These are phyloP conservation scores for Nasua narica DNA, from an alignment of 2,797 vertebrate genomes.

Conservation along the genomic window DNA sequence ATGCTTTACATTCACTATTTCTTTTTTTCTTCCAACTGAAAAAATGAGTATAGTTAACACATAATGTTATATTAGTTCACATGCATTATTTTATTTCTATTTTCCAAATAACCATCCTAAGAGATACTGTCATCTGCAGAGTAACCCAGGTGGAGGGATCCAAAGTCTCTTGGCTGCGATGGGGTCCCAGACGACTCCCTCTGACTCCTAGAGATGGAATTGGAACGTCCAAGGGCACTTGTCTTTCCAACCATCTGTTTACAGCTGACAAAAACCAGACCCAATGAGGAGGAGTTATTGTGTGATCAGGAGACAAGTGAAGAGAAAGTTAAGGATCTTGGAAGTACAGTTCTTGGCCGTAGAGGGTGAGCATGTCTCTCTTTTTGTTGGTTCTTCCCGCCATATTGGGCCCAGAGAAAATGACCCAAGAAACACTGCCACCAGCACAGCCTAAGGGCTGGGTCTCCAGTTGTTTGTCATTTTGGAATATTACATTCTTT, in stretches of 20 bases:
- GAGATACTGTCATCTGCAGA: not conserved
- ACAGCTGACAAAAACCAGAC: not conserved
- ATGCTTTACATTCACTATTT: not conserved
- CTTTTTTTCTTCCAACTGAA: not conserved
- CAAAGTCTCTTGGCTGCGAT: not conserved
- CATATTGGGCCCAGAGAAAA: not conserved
- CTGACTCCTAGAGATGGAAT: not conserved
- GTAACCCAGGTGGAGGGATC: not conserved
- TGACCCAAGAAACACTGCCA: not conserved
- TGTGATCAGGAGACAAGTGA: not conserved
- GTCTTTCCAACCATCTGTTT: not conserved
- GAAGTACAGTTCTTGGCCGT: not conserved
- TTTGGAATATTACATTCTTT: not conserved
- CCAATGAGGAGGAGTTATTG: not conserved
- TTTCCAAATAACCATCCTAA: not conserved
- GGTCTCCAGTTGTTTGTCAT: too few relatives aligned
- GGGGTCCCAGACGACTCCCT: too few relatives aligned
- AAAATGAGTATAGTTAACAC: not conserved
- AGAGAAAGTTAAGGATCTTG: too few relatives aligned
- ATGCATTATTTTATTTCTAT: not conserved
- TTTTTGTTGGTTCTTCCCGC: accelerated
- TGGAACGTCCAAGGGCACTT: not conserved
- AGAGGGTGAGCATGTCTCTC: accelerated
- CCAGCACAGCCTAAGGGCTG: not conserved
- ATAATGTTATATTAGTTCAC: not conserved